phyloP scores from a whole-genome alignment of 2,888 invertebrate genomes.

The Ectemnius lituratus region DNA sequence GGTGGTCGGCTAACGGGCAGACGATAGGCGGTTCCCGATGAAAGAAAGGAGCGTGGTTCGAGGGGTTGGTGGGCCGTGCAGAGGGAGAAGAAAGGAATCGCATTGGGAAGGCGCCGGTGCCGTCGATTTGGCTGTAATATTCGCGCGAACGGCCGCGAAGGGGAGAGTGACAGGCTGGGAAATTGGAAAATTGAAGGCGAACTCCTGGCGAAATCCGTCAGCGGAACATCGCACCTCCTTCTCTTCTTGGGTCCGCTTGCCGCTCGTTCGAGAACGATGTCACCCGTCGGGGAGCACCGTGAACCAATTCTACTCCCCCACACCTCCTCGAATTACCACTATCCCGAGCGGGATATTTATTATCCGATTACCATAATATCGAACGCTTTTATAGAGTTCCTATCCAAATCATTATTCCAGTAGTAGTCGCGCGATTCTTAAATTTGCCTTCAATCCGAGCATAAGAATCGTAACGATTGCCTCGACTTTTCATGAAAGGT shows the following conservation, averaged over 20 bases:
- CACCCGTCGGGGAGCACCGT: slow-evolving; percentile 8
- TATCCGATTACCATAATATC: slow-evolving; percentile 1
- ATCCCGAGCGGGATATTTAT: slow-evolving; percentile 5
- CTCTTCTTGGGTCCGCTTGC: slow-evolving; percentile 6
- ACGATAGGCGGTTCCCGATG: background rate
- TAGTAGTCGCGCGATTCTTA: background rate
- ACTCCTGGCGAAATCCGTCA: slow-evolving; percentile 56
- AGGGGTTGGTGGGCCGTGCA: background rate
- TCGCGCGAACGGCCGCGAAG: slow-evolving; percentile 61
- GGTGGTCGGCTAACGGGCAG: background rate
- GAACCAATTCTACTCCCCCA: slow-evolving; percentile 4
- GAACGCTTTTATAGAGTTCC: no score
- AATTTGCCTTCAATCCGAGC: no score
- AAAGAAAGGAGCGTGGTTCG: background rate
- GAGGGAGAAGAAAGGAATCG: slow-evolving; percentile 24
- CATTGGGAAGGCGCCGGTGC: slow-evolving; percentile 23
- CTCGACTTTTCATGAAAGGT: no score
- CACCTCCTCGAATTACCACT: background rate
- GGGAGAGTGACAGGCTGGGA: slow-evolving; percentile 72
- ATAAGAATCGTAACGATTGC: no score
- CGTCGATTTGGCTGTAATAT: slow-evolving; percentile 62
- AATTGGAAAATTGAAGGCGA: slow-evolving; percentile 75
- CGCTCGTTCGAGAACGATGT: background rate
- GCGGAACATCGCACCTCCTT: slow-evolving; percentile 17
- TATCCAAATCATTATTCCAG: background rate